Evolutionary conservation across 2,888 invertebrate genomes (phyloP).

Genomic region (Tromatobia lineatoria): DNA sequence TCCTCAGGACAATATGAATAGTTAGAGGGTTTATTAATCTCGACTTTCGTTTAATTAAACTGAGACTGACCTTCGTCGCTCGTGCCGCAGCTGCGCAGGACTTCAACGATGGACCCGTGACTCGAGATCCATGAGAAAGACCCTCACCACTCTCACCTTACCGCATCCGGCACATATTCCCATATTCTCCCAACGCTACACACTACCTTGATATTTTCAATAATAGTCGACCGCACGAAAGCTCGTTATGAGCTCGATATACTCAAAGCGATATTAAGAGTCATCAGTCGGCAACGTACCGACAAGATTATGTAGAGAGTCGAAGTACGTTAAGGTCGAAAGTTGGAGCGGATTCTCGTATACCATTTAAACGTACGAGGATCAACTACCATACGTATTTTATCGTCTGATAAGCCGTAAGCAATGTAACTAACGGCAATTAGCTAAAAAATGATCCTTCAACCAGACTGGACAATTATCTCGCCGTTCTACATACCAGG

Average conservation of each 20-base stretch:
- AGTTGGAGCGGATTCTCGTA: slow-evolving; percentile 3
- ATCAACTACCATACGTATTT: background rate
- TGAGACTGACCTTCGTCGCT: slow-evolving; percentile 76
- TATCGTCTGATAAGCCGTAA: slow-evolving; percentile 17
- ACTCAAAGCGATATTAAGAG: slow-evolving; percentile 49
- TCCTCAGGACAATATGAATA: slow-evolving; percentile 79
- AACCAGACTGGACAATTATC: background rate
- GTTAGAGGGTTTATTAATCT: slow-evolving; percentile 81
- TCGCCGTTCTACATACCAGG: slow-evolving; percentile 14
- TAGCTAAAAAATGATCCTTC: slow-evolving; percentile 31
- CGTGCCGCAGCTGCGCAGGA: slow-evolving; percentile 63
- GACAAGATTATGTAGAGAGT: slow-evolving; percentile 24
- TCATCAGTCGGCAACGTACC: slow-evolving; percentile 27
- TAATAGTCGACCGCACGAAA: slow-evolving; percentile 49
- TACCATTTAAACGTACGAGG: background rate
- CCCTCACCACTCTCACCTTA: slow-evolving; percentile 41
- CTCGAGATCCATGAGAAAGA: slow-evolving; percentile 55
- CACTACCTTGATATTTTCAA: slow-evolving; percentile 28
- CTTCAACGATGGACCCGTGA: slow-evolving; percentile 3
- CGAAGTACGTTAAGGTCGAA: slow-evolving; percentile 4
- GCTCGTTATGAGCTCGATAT: slow-evolving; percentile 54
- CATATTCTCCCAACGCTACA: background rate
- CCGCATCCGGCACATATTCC: slow-evolving; percentile 17
- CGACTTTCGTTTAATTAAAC: slow-evolving; percentile 81
- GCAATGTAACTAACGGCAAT: slow-evolving; percentile 26